These are phyloP conservation scores for Ceraclea dissimilis DNA, from an alignment of 2,888 invertebrate genomes.

Conservation along the genomic window DNA sequence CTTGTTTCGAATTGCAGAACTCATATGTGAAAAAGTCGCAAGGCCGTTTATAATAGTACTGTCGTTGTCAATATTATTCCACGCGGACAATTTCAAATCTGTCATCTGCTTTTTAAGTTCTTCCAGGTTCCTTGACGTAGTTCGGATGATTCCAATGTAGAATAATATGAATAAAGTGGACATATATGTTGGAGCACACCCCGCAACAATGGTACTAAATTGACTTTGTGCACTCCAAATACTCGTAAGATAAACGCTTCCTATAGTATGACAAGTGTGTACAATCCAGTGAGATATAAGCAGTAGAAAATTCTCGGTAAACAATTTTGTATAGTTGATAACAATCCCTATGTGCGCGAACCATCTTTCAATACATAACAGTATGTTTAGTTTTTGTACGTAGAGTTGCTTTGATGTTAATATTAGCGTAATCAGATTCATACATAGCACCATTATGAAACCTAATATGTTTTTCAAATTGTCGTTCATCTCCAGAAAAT, in stretches of 20 bases:
- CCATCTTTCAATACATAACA: neutral
- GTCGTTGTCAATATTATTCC: neutral
- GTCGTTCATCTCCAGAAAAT: neutral
- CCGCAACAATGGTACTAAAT: neutral
- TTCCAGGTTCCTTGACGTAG: neutral
- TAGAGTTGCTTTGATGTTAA: neutral
- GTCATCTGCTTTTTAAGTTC: neutral
- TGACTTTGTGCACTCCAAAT: neutral
- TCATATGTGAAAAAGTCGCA: neutral
- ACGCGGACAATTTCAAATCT: neutral
- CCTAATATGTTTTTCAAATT: neutral
- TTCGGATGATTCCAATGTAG: neutral
- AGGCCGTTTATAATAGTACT: neutral
- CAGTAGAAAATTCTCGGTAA: neutral
- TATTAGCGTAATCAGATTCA: neutral
- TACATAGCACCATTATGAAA: neutral
- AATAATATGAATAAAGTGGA: neutral
- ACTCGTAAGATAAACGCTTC: neutral
- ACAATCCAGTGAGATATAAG: neutral
- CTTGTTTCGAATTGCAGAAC: neutral
- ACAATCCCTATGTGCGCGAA: neutral
- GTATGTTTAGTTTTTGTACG: neutral
- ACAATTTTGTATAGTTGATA: neutral
- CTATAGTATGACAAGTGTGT: neutral
- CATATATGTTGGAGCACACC: neutral